phyloP scores from a whole-genome alignment of 2,888 invertebrate genomes.

The Trilocha varians region DNA sequence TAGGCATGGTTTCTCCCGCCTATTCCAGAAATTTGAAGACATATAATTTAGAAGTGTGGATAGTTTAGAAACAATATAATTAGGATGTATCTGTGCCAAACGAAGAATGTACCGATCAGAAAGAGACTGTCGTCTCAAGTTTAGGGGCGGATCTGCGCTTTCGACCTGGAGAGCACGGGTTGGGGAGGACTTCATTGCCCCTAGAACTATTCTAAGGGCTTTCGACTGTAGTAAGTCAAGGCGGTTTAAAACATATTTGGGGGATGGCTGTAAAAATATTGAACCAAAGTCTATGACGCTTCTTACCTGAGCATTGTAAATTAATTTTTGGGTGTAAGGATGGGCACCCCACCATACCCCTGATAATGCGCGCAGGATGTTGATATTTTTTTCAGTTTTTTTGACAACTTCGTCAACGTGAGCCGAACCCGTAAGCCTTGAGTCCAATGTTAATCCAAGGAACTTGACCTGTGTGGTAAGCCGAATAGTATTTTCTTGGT shows the following conservation, averaged over 20 bases:
- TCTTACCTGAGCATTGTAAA: constrained; percentile 14
- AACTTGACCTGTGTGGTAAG: constrained; percentile 7
- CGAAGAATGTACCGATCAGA: background rate
- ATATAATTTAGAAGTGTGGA: too few species aligned
- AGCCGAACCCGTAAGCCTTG: too few species aligned
- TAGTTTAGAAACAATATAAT: too few species aligned
- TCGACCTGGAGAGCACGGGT: constrained; percentile 14
- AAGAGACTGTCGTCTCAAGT: constrained; percentile 3
- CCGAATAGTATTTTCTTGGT: too few species aligned
- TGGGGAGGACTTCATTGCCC: constrained; percentile 20
- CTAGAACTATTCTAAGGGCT: constrained; percentile 13
- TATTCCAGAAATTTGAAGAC: too few species aligned
- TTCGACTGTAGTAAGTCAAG: constrained; percentile 14
- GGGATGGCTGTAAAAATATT: constrained; percentile 14
- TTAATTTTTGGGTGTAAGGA: constrained; percentile 11
- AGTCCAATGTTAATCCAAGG: too few species aligned
- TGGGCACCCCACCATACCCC: constrained; percentile 17
- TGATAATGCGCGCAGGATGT: too few species aligned
- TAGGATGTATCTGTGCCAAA: too few species aligned
- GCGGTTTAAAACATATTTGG: constrained; percentile 5
- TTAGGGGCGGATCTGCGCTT: constrained; percentile 6
- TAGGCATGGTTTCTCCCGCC: too few species aligned
- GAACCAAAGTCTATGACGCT: constrained; percentile 17
- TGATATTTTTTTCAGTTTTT: too few species aligned
- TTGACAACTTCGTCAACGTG: too few species aligned